Base-by-base conservation (phyloP, 2,113 vertebrate species). In the Eurypyga helias region DNA sequence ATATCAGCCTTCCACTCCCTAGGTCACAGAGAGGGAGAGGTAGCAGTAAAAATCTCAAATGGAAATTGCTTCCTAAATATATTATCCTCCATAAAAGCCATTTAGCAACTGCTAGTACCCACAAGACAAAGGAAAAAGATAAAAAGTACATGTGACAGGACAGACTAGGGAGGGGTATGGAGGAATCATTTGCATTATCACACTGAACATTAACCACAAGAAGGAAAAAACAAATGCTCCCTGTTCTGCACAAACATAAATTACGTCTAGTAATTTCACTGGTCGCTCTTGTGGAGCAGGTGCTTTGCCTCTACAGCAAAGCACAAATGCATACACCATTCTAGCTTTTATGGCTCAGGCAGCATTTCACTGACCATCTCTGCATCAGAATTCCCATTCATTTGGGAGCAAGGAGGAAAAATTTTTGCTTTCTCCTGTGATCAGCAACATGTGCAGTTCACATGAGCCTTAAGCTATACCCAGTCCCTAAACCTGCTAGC, bases 161-260 rank as follows among this genome's bases (percentile, higher is more conserved):
- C 38, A 48, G 66, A 81, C 55, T 18, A 49, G 51, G 52, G 51
- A 95, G 54, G 5, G 1, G 26, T 48, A 70, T 7, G 26, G 84
- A 96, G 85, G 76, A 83, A 77, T 96, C 90, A 94, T 98, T 97
- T 97, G 97, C 96, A 98, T 97, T 94, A 97, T 97, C 85, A 97
- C 94, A 96, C 93, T 98, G 94, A 98, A 94, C 97, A 97, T 97
- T 97, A 98, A 98, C 96, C 90, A 97, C 96, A 98, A 97, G 95
- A 94, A 98, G 79, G 46, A 93, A 96, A 98, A 98, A 98, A 49
- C 90, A 97, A 98, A 98, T 80, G 96, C 72, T 98, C 79, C 81
- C 60, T 93, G 82, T 96, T 98, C 98, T 97, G 91, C 94, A 98
- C 94, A 96, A 97, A 97, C 95, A 98, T 97, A 96, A 97, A 96